phyloP scores from a whole-genome alignment of 2,888 invertebrate species.

The Cephus rjabovi region DNA sequence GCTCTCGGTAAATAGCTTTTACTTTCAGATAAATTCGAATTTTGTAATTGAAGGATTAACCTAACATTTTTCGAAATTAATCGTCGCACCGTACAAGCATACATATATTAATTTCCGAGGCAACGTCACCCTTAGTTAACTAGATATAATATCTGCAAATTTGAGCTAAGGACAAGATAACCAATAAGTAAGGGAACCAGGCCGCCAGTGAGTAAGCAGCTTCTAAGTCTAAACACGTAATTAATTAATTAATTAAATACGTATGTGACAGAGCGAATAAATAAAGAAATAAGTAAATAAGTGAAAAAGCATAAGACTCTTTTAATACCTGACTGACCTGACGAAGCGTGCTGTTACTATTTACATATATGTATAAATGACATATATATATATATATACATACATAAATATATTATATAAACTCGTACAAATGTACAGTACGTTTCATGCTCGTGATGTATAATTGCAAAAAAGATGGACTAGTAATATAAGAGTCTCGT shows the following conservation, averaged over 20 bases:
- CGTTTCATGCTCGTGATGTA: background rate
- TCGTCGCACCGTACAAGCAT: background rate
- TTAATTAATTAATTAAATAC: constrained; percentile 37
- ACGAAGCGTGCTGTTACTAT: constrained; percentile 62
- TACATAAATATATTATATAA: constrained; percentile 14
- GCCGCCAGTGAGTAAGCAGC: constrained; percentile 42
- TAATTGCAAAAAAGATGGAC: background rate
- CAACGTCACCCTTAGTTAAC: background rate
- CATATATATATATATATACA: constrained; percentile 32
- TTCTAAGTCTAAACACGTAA: constrained; percentile 55
- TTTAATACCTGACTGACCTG: constrained; percentile 56
- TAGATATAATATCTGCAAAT: background rate
- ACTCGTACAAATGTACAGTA: background rate
- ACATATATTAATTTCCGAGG: background rate
- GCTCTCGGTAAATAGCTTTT: background rate
- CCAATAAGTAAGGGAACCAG: background rate
- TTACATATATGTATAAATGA: constrained; percentile 35
- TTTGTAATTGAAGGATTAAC: background rate
- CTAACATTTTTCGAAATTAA: background rate
- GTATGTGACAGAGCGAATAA: background rate
- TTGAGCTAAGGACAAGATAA: background rate
- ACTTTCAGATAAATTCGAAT: background rate
- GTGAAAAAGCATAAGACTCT: background rate
- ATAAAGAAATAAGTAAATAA: constrained; percentile 46
- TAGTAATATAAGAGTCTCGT: background rate